A percentile compares a stretch with the other conserved stretches of the same genome.
These are phyloP conservation scores for Apamea monoglypha DNA, from an alignment of 2,888 invertebrate genomes.

Conservation along the genomic window DNA sequence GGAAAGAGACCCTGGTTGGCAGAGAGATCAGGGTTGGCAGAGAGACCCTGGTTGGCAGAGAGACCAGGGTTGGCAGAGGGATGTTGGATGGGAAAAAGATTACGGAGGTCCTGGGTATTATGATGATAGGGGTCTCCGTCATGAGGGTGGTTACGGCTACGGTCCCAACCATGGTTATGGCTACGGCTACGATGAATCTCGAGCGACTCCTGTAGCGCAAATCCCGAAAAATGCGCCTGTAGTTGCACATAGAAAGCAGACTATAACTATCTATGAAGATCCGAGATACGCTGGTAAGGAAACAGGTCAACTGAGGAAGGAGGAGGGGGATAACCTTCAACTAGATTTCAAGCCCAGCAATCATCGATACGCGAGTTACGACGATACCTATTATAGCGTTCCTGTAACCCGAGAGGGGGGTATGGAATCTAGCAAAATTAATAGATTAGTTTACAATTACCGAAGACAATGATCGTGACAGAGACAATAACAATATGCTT, in stretches of 20 bases:
- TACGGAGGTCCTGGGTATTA: slow-evolving; percentile 86
- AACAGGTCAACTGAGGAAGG: slow-evolving; percentile 81
- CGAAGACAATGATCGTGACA: slow-evolving; percentile 77
- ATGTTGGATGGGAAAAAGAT: slow-evolving; percentile 77
- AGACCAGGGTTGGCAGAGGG: slow-evolving; percentile 73
- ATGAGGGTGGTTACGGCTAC: slow-evolving; percentile 84
- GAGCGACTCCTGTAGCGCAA: slow-evolving; percentile 80
- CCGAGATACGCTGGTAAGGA: slow-evolving; percentile 85
- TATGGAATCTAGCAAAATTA: slow-evolving; percentile 87
- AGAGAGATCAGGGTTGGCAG: slow-evolving; percentile 68
- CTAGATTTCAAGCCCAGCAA: slow-evolving; percentile 86
- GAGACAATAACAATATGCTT: slow-evolving; percentile 64
- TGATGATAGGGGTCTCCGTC: slow-evolving; percentile 83
- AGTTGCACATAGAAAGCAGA: slow-evolving; percentile 86
- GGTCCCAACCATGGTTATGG: slow-evolving; percentile 85
- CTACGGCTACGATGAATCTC: slow-evolving; percentile 83
- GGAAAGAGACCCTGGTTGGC: slow-evolving; percentile 72
- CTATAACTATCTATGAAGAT: slow-evolving; percentile 89
- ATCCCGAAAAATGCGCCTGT: slow-evolving; percentile 82
- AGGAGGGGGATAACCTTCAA: slow-evolving; percentile 85
- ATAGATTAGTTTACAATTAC: slow-evolving; percentile 88
- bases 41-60: slow-evolving; percentile 74
- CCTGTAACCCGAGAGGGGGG: slow-evolving; percentile 77
- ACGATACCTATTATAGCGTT: slow-evolving; percentile 83
- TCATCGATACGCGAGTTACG: slow-evolving; percentile 86